Evolutionary conservation across 2,797 vertebrate species (phyloP), one percentile per base, ranked within the genome.

Genomic region (Pseudopleuronectes americanus): DNA sequence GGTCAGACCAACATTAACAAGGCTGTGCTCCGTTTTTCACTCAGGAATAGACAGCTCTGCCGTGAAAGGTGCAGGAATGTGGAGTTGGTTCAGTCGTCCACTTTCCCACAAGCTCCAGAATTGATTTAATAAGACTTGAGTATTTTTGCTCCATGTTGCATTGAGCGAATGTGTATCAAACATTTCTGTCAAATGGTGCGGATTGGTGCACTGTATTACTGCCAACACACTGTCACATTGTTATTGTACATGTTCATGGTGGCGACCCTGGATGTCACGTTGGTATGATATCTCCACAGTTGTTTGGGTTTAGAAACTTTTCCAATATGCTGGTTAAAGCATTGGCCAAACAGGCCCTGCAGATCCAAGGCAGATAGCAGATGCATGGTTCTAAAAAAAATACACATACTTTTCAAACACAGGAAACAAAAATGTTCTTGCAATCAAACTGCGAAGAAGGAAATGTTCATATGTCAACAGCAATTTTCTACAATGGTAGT

Each of bases 231-330:
- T 82, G 81, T 82, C 80, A 74, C 64, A 41, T 84, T 87, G 88
- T 89, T 85, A 83, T 87, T 84, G 68, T 79, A 57, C 72, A 77
- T 81, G 77, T 82, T 82, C 71, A 79, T 74, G 61, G 51, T 65
- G 67, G 72, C 54, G 82, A 80, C 76, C 80, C 74, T 77, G 74
- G 49, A 86, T 74, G 84, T 88, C 81, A 84, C 14, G 16, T 78
- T 84, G 83, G 87, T 76, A 85, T 86, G 79, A 81, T 78, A 89
- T 88, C 84, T 81, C 57, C 71, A 75, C 66, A 58, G 81, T 87
- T 89, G 86, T 92, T 90, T 89, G 76, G 83, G 67, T 87, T 89
- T 71, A 76, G 64, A 83, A 87, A 80, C 47, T 36, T 53, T 81
- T 85, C 65, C 77, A 82, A 31, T 17, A 58, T 74, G 68, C 64